Conservation (phyloP, 2,888 invertebrate genomes). For the Digitonthophagus gazella region DNA sequence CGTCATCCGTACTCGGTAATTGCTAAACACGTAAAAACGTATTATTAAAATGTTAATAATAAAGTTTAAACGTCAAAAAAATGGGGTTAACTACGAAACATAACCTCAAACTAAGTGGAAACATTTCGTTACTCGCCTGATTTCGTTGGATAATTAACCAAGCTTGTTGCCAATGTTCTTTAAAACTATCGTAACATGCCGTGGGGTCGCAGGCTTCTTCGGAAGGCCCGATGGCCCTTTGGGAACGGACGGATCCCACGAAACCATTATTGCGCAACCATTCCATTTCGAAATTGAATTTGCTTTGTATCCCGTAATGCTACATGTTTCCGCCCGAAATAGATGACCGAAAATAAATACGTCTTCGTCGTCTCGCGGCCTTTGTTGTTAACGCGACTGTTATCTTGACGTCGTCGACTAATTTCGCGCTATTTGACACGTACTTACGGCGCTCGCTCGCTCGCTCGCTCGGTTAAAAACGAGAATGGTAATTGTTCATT, state of each 20-base stretch:
- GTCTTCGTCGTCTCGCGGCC: not conserved
- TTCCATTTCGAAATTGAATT: slow-evolving; percentile 41
- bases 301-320: not conserved
- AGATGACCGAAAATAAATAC: not conserved
- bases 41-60: no score
- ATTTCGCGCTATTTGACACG: not conserved
- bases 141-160: slow-evolving; percentile 77
- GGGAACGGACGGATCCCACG: slow-evolving; percentile 42
- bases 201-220: slow-evolving; percentile 65
- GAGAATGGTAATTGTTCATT: not conserved
- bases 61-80: slow-evolving; percentile 15
- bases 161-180: slow-evolving; percentile 92
- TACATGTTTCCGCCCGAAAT: not conserved
- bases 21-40: slow-evolving; percentile 49
- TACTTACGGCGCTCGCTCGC: not conserved
- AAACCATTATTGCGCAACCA: slow-evolving; percentile 47
- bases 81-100: slow-evolving; percentile 17
- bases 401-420: not conserved
- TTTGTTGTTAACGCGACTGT: not conserved
- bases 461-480: no score
- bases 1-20: slow-evolving; percentile 76
- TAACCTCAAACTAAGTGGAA: not conserved
- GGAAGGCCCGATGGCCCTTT: slow-evolving; percentile 35
- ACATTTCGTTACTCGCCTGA: slow-evolving; percentile 53
- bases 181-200: slow-evolving; percentile 90